These are phyloP conservation scores for Drosophila ustulata DNA, from an alignment of 2,888 invertebrate genomes.

Conservation along the genomic window DNA sequence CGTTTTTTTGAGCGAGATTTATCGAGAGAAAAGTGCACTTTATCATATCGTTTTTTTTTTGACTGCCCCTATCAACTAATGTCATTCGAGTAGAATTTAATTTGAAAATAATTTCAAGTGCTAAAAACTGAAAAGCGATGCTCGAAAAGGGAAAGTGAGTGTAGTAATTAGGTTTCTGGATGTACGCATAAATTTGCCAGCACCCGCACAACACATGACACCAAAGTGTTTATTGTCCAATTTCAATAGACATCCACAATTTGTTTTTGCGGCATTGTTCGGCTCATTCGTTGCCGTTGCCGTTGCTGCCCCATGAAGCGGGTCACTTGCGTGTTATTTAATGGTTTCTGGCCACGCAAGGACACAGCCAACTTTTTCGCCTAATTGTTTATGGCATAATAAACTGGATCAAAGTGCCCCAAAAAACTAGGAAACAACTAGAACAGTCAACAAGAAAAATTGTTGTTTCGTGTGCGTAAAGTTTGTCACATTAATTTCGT, in stretches of 20 bases:
- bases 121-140: constrained; percentile 9
- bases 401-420: constrained; percentile 42
- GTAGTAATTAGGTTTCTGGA: constrained; percentile 12
- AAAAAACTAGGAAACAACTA: constrained; percentile 17
- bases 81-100: neutral
- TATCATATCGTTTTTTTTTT: neutral
- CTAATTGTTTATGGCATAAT: constrained; percentile 66
- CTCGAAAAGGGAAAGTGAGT: constrained; percentile 12
- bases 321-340: constrained; percentile 62
- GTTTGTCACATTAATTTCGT: constrained; percentile 12
- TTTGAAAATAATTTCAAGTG: neutral
- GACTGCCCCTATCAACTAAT: neutral
- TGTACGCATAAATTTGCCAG: neutral
- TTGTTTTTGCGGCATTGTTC: constrained; percentile 33
- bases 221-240: constrained; percentile 58
- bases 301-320: constrained; percentile 10
- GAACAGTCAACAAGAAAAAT: constrained; percentile 21
- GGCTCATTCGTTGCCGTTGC: neutral
- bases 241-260: constrained; percentile 52
- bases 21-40: neutral
- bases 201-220: constrained; percentile 15
- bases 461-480: constrained; percentile 34
- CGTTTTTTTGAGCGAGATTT: neutral
- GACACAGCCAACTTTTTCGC: constrained; percentile 55
- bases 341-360: constrained; percentile 60